phyloP scores from a whole-genome alignment of 2,113 vertebrate species.

The Lampris megalopsis region DNA sequence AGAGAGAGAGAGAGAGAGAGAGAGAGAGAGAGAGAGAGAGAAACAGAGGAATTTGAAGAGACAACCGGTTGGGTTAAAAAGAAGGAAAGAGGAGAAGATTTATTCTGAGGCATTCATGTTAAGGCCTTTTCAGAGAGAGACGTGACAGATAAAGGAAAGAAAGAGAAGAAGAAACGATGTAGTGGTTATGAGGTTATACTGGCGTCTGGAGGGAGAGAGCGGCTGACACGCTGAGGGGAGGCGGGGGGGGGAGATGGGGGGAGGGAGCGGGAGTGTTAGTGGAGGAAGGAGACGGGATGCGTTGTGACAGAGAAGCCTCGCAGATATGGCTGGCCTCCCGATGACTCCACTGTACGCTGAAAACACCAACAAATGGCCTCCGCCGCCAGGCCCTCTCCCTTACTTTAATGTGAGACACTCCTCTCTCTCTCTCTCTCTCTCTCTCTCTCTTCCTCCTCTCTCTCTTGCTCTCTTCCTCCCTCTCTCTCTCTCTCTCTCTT shows the following conservation, averaged over 20 bases:
- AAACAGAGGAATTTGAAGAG: neutral
- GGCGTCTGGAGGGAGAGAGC: constrained; percentile 9
- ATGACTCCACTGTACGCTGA: no score
- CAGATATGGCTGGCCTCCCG: no score
- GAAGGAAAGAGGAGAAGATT: neutral
- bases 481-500: constrained; percentile 7
- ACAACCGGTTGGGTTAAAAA: neutral
- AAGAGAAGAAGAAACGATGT: no score
- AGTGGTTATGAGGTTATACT: no score
- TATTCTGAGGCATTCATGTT: no score
- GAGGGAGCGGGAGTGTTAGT: neutral
- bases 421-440: neutral
- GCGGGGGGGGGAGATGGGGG: neutral
- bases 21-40: neutral
- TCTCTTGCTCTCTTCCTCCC: constrained; percentile 1
- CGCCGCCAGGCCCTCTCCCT: no score
- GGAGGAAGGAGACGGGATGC: constrained; percentile 54
- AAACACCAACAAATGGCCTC: no score
- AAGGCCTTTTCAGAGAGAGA: no score
- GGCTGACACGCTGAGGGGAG: neutral
- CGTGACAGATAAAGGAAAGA: no score
- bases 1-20: neutral
- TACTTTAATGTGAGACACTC: no score
- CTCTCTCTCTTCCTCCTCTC: neutral
- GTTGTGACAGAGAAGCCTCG: no score